Percentiles rank a stretch among this genome's conserved stretches.
phyloP scores from a whole-genome alignment of 2,888 invertebrate species.

The Lymantria dispar region DNA sequence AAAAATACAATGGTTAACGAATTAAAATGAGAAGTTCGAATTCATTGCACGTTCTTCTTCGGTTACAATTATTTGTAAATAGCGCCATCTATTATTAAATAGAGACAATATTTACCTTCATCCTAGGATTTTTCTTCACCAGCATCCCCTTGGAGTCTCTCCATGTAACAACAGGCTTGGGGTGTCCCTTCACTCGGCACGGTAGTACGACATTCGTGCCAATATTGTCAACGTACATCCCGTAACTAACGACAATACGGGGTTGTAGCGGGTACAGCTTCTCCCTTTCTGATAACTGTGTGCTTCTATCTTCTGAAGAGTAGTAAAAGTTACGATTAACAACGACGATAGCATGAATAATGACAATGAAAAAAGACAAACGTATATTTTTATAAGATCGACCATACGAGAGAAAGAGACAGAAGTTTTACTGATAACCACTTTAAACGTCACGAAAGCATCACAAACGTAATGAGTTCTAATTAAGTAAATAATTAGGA shows the following conservation, averaged over 20 bases:
- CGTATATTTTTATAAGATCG: too few species aligned
- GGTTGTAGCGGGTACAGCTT: conserved; percentile 73
- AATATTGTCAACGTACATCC: conserved; percentile 80
- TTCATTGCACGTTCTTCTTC: background rate
- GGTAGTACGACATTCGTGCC: conserved; percentile 86
- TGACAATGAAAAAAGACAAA: too few species aligned
- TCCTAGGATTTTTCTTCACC: conserved; percentile 76
- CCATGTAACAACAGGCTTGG: conserved; percentile 86
- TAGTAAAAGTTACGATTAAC: conserved; percentile 3
- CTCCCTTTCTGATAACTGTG: conserved; percentile 57
- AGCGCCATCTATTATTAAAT: background rate
- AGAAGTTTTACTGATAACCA: too few species aligned
- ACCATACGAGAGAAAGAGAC: too few species aligned
- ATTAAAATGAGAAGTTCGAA: too few species aligned
- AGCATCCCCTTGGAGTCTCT: conserved; percentile 80
- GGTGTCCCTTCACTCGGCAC: conserved; percentile 86
- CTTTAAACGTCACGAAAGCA: too few species aligned
- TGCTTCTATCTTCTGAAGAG: conserved; percentile 50
- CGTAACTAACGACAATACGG: conserved; percentile 79
- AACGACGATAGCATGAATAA: too few species aligned
- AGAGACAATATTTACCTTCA: conserved; percentile 66
- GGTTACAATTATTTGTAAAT: background rate
- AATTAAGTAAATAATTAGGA: too few species aligned
- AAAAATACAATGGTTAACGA: too few species aligned
- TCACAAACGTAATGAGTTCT: too few species aligned